Conservation (phyloP, 2,888 invertebrate species). For the Amblyjoppa proteus region DNA sequence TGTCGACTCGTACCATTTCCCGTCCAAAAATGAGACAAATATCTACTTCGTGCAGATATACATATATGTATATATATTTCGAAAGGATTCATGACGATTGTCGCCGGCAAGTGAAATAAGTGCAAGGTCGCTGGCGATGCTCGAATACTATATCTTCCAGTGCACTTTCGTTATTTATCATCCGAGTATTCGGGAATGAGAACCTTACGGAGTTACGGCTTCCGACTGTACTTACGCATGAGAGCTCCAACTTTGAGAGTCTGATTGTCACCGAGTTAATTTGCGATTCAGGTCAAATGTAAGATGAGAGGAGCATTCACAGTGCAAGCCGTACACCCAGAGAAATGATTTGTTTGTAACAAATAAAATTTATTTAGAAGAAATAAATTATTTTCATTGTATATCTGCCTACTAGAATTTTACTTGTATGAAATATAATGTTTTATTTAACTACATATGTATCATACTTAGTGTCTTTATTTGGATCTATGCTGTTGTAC, state of each 20-base stretch:
- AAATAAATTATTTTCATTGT: too few species aligned
- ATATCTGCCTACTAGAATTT: too few species aligned
- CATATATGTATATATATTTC: neutral
- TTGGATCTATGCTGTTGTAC: too few species aligned
- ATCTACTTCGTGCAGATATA: neutral
- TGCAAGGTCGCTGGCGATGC: slow-evolving; percentile 11
- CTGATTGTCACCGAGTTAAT: neutral
- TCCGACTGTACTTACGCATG: neutral
- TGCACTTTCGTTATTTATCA: slow-evolving; percentile 4
- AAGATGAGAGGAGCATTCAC: neutral
- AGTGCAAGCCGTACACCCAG: neutral
- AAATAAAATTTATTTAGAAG: too few species aligned
- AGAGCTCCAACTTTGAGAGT: neutral
- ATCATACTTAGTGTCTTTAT: too few species aligned
- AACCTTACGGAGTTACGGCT: neutral
- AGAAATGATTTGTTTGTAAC: too few species aligned
- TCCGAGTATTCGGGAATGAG: slow-evolving; percentile 5
- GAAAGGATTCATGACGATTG: slow-evolving; percentile 10
- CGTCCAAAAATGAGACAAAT: neutral
- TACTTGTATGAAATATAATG: too few species aligned
- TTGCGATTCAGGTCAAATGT: neutral
- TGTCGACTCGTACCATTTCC: neutral
- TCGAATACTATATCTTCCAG: neutral
- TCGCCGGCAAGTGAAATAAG: slow-evolving; percentile 12
- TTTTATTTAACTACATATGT: too few species aligned